Conservation (phyloP, 2,797 vertebrate species). For the Phylloscopus collybita region DNA sequence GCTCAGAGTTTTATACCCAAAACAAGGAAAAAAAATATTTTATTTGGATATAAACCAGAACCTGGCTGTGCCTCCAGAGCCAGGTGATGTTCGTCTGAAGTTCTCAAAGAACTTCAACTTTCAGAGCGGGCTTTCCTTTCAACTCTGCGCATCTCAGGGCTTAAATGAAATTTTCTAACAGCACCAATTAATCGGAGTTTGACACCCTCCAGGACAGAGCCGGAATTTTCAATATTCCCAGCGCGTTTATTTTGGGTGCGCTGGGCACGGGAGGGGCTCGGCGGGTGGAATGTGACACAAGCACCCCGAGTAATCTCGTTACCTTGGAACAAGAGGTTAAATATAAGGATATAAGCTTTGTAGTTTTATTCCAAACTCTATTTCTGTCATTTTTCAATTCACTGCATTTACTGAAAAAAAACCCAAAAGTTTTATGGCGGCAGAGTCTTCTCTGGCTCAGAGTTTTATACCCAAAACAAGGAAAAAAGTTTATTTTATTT, state of each 20-base stretch:
- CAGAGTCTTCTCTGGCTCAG: fast-evolving
- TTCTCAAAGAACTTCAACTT: neutral
- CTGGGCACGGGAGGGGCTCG: too few species aligned
- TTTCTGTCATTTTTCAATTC: neutral
- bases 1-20: neutral
- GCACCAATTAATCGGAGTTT: neutral
- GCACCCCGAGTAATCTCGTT: too few species aligned
- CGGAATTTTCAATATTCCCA: neutral
- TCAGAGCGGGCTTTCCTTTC: neutral
- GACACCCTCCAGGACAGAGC: too few species aligned
- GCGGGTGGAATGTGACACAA: too few species aligned
- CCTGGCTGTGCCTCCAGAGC: neutral
- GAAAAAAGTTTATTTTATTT: neutral
- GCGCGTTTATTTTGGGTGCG: too few species aligned
- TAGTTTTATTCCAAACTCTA: neutral
- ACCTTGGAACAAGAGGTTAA: too few species aligned
- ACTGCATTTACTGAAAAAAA: neutral
- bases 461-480: neutral
- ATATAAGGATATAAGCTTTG: neutral
- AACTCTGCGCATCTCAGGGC: neutral
- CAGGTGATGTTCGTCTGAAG: neutral
- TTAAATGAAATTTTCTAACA: neutral
- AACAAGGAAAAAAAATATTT: neutral
- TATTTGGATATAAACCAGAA: neutral
- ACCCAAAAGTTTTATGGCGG: fast-evolving